Evolutionary conservation across 2,888 invertebrate genomes (phyloP), one percentile per base, ranked within the genome.

Genomic region (Hypselothyrea guttata): DNA sequence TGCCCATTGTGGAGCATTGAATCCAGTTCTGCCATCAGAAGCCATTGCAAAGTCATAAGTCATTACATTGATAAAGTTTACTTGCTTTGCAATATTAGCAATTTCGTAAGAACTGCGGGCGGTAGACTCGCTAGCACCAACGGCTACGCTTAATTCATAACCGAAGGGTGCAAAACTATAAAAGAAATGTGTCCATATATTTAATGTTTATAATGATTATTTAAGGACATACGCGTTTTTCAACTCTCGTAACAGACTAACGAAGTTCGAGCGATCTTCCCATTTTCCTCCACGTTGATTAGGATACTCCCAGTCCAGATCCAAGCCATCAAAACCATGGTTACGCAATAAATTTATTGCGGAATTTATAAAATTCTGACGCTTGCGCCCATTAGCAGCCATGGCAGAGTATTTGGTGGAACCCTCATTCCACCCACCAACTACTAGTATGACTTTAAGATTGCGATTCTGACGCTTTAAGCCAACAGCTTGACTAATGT

Each of bases 351-450:
- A 95, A 74, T 94, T 92, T 0, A 95, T 70, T 0, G 94, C 94
- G 67, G 95, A 93, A 1, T 92, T 90, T 13, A 96, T 92, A 84
- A 97, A 97, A 68, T 92, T 92, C 42, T 92, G 91, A 58, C 96
- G 91, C 1, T 95, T 93, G 1, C 92, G 90, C 0, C 93, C 92
- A 83, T 93, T 94, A 86, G 94, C 94, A 0, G 95, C 95, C 46
- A 97, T 91, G 42, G 93, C 91, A 3, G 96, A 95, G 90, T 97
- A 97, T 86, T 96, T 96, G 2, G 95, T 95, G 0, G 94, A 95
- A 0, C 96, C 97, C 90, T 97, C 96, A 85, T 96, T 97, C 97
- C 97, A 97, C 0, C 97, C 98, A 5, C 98, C 98, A 48, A 98
- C 92, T 0, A 97, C 97, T 9, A 97, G 91, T 1, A 96, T 90